These are phyloP conservation scores for Paraplagusia blochii DNA, from an alignment of 2,113 vertebrate genomes.

Conservation along the genomic window DNA sequence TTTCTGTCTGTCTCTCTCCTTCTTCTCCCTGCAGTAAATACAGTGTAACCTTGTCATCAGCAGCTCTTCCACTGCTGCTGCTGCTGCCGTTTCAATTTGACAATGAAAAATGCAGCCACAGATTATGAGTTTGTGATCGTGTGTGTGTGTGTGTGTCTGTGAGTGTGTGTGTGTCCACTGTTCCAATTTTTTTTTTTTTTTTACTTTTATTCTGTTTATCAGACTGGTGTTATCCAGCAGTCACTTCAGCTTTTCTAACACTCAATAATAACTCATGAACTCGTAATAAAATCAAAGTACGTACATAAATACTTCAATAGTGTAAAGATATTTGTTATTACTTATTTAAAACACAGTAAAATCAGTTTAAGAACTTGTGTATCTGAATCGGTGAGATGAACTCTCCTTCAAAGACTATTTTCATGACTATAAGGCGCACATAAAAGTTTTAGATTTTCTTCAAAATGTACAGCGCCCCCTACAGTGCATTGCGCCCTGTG, in stretches of 20 bases:
- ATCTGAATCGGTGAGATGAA: too few relatives aligned
- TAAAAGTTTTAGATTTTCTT: too few relatives aligned
- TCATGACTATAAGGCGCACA: too few relatives aligned
- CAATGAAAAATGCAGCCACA: constrained; percentile 45
- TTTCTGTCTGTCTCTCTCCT: too few relatives aligned
- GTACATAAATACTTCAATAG: too few relatives aligned
- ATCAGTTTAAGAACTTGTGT: too few relatives aligned
- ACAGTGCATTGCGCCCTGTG: too few relatives aligned
- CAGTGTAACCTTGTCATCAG: constrained; percentile 56
- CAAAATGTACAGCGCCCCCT: too few relatives aligned
- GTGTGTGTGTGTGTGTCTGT: constrained; percentile 11
- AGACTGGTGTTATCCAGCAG: constrained; percentile 12
- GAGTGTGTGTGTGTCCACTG: constrained; percentile 14
- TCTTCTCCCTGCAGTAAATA: constrained; percentile 50
- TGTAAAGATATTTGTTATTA: too few relatives aligned
- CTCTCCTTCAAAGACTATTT: too few relatives aligned
- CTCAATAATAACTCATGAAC: not conserved
- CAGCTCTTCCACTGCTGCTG: constrained; percentile 18
- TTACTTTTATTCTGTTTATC: constrained; percentile 26
- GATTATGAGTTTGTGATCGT: constrained; percentile 16
- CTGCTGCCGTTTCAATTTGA: constrained; percentile 43
- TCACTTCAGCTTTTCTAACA: constrained; percentile 16
- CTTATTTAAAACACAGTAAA: too few relatives aligned
- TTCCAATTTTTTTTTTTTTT: constrained; percentile 19
- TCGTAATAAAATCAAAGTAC: too few relatives aligned